These are phyloP conservation scores for Nomada ferruginata DNA, from an alignment of 2,888 invertebrate species.

Conservation along the genomic window DNA sequence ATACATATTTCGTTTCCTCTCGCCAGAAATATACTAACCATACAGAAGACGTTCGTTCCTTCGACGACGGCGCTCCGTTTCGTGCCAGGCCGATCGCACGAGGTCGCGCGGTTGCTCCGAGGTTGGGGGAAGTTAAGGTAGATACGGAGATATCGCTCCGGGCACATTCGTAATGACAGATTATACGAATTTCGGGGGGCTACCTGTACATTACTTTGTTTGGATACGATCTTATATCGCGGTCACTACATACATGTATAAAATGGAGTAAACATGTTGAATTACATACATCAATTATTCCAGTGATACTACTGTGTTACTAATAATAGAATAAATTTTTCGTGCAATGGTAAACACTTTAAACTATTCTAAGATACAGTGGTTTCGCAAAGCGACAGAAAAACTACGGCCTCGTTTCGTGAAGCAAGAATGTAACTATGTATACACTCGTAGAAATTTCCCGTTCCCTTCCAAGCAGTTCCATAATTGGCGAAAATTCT, in stretches of 20 bases:
- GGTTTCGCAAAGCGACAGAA: constrained; percentile 7
- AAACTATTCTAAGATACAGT: background rate
- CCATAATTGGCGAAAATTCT: constrained; percentile 38
- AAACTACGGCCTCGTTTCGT: constrained; percentile 34
- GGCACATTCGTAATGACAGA: constrained; percentile 35
- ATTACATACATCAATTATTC: background rate
- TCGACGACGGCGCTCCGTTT: constrained; percentile 54
- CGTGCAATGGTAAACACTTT: too few relatives aligned
- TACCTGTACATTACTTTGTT: constrained; percentile 30
- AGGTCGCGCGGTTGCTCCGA: constrained; percentile 47
- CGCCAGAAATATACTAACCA: constrained; percentile 60
- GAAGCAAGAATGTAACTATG: constrained; percentile 23
- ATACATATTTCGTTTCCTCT: constrained; percentile 14
- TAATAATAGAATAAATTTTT: background rate
- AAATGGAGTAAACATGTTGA: background rate
- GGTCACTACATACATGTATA: background rate
- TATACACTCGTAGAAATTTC: constrained; percentile 36
- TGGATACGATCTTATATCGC: background rate
- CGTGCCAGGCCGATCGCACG: constrained; percentile 60
- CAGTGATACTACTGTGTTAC: background rate
- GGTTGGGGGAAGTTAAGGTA: constrained; percentile 48
- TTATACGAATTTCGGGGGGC: constrained; percentile 45
- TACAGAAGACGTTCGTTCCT: constrained; percentile 67
- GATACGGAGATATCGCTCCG: constrained; percentile 47
- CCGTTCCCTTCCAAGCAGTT: constrained; percentile 35